Base-by-base conservation (phyloP, 2,113 vertebrate species). In the Oncorhynchus gorbuscha region DNA sequence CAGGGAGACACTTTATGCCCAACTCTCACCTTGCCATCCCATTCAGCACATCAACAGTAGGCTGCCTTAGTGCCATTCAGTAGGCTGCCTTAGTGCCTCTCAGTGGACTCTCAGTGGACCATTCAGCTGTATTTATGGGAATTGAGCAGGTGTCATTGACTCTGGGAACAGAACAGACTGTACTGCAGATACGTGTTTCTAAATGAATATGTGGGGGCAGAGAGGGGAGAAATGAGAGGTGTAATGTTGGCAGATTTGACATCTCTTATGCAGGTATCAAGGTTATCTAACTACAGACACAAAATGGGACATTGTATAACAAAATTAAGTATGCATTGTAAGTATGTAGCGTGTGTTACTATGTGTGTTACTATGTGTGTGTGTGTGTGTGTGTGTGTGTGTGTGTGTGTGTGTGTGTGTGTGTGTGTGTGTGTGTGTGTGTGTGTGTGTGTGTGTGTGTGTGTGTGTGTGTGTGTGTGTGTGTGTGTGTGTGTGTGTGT, bases 81-180 rank as follows among this genome's bases (percentile, higher is more conserved):
- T 45, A 79, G 82, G 83, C 74, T 55, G 78, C 73, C 75, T 76
- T 26, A 14, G 74, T 83, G 83, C 39, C 9, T 45, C 39, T 45
- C 39, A 45, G 39, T 45, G 39, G 39, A 11, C 80, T 24, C 64
- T 84, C 84, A 90, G 83, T 83, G 84, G 84, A 73, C 83, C 85
- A 86, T 90, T 89, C 86, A 82, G 74, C 77, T 30, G 78, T 74
- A 85, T 88, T 88, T 85, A 81, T 83, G 86, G 76, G 45, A 76
- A 73, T 73, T 76, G 12, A 84, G 87, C 88, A 87, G 89, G 89
- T 91, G 91, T 81, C 85, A 87, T 85, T 90, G 86, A 84, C 71
- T 78, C 79, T 4, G 65, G 82, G 79, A 78, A 68, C 62, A 84
- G 79, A 78, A 64, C 58, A 55, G 74, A n/a, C 51, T 80, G 70